Base-by-base conservation (phyloP, 2,797 vertebrate species). In the Eospalax fontanierii region DNA sequence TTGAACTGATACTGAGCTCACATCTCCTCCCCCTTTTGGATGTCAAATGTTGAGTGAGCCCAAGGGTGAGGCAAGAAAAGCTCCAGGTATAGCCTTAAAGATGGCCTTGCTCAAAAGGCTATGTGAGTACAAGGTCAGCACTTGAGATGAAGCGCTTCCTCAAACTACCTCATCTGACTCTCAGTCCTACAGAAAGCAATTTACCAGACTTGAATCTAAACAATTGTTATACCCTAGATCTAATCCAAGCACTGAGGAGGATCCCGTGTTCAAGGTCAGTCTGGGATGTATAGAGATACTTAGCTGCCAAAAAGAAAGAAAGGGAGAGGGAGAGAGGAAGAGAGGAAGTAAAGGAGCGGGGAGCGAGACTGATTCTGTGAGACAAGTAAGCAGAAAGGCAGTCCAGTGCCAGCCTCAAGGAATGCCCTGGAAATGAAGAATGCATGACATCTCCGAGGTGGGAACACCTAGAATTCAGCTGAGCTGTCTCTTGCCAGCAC, bases 61-160 rank as follows among this genome's bases (percentile, higher is more conserved):
- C 22, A 33, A 38, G 1, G 1, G 33, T 66, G 30, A 16, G 66
- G 35, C 59, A 82, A 61, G n/a, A 6, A 16, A 54, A 86, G 87
- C 30, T 80, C 28, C 11, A 35, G 66, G 63, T 24, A 9, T 63
- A 86, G 90, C 75, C 66, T 97, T 66, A 89, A 89, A 73, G 61
- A 96, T 33, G 46, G 30, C 40, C n/a, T 81, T 38, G 66, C n/a
- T 90, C 24, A n/a, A 80, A 57, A n/a, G 43, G 54, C 28, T 2
- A 0, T 46, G 24, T 9, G 6, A 50, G 15, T 50, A 2, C 26
- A 57, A 46, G 4, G 35, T 16, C 7, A 18, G 43, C 40, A 18
- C 40, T 38, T 57, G 24, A 57, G 38, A 84, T 38, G 10, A 43
- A 85, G 30, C 33, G 57, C 63, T 26, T 88, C 85, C 78, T 82